Percentiles rank a stretch among this genome's conserved stretches.
These are phyloP conservation scores for Pipistrellus pygmaeus DNA, from an alignment of 2,797 vertebrate genomes.

Conservation along the genomic window DNA sequence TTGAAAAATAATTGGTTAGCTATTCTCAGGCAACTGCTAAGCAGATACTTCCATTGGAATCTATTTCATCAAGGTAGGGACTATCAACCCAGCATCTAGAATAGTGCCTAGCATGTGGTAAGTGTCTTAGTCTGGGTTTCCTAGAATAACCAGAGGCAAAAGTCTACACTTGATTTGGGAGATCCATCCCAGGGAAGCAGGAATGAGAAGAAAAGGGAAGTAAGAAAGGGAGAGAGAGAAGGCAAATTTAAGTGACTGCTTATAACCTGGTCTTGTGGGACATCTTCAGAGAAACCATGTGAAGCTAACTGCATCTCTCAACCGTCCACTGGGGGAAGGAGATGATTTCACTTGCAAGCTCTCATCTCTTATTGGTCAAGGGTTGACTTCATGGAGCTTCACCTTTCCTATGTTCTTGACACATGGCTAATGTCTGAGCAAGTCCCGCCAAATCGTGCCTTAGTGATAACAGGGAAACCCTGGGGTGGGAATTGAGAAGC, in stretches of 20 bases:
- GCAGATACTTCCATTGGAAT: background rate
- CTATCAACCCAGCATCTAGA: background rate
- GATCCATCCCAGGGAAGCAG: background rate
- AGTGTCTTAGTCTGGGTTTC: background rate
- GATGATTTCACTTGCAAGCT: background rate
- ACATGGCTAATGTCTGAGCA: background rate
- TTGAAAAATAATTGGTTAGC: background rate
- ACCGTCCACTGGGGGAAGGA: background rate
- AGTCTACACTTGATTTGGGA: conserved; percentile 3
- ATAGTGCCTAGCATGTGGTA: background rate
- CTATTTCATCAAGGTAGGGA: background rate
- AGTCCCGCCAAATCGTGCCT: background rate
- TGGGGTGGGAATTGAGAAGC: background rate
- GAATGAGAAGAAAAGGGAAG: background rate
- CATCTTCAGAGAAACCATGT: background rate
- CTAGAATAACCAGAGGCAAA: conserved; percentile 25
- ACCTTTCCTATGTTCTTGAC: background rate
- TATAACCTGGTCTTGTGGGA: background rate
- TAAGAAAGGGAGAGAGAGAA: background rate
- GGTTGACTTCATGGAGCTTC: background rate
- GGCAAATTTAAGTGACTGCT: background rate
- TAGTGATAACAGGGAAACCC: background rate
- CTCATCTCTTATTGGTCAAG: background rate
- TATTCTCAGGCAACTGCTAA: conserved; percentile 1
- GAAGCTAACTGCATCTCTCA: background rate